Evolutionary conservation across 1,140 invertebrate species (phyloP).

Genomic region (Cyphomyrmex costatus): DNA sequence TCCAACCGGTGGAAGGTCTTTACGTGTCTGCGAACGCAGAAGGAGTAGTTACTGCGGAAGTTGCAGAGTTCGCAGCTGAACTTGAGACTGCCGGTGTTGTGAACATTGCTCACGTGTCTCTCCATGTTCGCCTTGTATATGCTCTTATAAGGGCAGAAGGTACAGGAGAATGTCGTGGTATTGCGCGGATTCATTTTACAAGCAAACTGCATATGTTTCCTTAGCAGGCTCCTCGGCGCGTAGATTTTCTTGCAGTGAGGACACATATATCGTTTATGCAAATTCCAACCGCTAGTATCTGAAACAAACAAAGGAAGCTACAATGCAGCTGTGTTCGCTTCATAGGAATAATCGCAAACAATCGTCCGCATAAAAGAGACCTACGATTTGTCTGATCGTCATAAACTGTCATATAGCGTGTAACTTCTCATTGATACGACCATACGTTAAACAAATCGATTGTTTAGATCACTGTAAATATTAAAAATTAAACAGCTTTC

Average conservation of each 20-base stretch:
- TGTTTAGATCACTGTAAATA: background rate
- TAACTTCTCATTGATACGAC: background rate
- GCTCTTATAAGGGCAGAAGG: conserved; percentile 82
- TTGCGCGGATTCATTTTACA: conserved; percentile 82
- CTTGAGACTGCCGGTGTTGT: conserved; percentile 78
- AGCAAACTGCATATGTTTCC: conserved; percentile 83
- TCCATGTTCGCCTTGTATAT: conserved; percentile 84
- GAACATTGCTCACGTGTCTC: conserved; percentile 82
- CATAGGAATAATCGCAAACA: background rate
- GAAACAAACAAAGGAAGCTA: conserved; percentile 68
- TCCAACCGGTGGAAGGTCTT: conserved; percentile 78
- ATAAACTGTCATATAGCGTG: background rate
- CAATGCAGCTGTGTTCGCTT: conserved; percentile 66
- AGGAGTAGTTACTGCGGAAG: conserved; percentile 83
- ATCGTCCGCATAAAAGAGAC: background rate
- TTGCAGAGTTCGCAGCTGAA: conserved; percentile 83
- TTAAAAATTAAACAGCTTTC: background rate
- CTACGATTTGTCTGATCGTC: conserved; percentile 26
- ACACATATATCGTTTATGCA: conserved; percentile 79
- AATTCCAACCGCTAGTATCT: conserved; percentile 56
- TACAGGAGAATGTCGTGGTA: conserved; percentile 78
- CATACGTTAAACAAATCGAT: background rate
- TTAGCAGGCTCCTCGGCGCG: conserved; percentile 81
- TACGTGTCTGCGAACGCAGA: conserved; percentile 83
- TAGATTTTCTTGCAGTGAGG: conserved; percentile 84